Base-by-base conservation (phyloP, 2,888 invertebrate species). In the Coleophora flavipennella region DNA sequence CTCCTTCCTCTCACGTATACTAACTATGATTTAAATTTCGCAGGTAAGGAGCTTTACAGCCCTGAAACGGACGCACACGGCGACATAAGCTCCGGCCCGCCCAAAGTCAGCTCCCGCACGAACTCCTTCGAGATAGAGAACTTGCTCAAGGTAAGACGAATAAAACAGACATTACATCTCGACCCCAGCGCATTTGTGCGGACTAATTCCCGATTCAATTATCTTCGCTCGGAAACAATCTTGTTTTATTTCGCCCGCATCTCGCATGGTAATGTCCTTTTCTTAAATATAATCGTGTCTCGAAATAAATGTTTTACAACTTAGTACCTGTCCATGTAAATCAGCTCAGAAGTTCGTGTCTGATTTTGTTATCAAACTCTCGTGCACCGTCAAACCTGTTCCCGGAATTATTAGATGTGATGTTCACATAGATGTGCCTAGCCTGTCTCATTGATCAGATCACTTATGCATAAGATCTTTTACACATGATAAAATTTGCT, bases 41-140 rank as follows among this genome's bases (percentile, higher is more conserved):
- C 74, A 90, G 92, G 92, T 67, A 93, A 92, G 78, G 92, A 93
- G 68, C 75, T 91, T 49, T 91, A 91, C 70, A 90, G 90, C 51
- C 90, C 90, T 12, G 91, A 91, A 50, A 45, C 68, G 1, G 81
- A 81, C 13, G 64, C 57, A 1, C 76, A 76, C 67, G 67, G 85
- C 46, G 56, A 64, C 9, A 54, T 74, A 36, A 62, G 53, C 42
- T 59, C 64, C 13, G 84, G 84, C 34, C 77, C 81, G 10, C 83
- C 83, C 8, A 92, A 91, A 78, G 90, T 90, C 60, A 90, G 91
- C 55, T 93, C 93, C 38, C 88, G 95, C 55, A 93, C 95, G 46
- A 96, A 95, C 80, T 95, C 96, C 42, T 95, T 96, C 74, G 97
- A 97, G 86, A 97, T 97, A 62, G 97, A 97, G 85, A 96, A 95